Evolutionary conservation across 2,888 invertebrate genomes (phyloP).

Genomic region (Lymantria monacha): DNA sequence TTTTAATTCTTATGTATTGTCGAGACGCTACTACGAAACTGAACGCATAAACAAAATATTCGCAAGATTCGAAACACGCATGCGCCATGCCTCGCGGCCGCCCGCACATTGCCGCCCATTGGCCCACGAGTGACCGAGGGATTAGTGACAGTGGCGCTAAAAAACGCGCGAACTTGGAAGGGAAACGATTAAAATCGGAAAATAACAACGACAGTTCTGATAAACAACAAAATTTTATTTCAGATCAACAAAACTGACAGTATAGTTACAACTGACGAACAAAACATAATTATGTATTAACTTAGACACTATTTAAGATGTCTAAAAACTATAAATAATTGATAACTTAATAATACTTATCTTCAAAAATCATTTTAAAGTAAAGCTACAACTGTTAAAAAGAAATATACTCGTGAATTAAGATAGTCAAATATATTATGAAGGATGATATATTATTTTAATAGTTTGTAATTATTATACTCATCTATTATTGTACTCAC

Average conservation of each 20-base stretch:
- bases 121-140: background rate
- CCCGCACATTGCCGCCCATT: slow-evolving; percentile 23
- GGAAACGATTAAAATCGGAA: slow-evolving; percentile 1
- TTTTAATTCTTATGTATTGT: slow-evolving; percentile 3
- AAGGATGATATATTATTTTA: no score
- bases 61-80: slow-evolving; percentile 29
- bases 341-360: no score
- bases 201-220: background rate
- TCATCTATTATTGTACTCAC: no score
- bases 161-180: background rate
- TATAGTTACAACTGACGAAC: background rate
- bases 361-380: no score
- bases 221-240: slow-evolving; percentile 3
- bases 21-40: slow-evolving; percentile 9
- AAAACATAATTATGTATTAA: background rate
- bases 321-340: background rate
- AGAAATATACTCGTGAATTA: no score
- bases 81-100: slow-evolving; percentile 40
- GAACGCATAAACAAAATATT: slow-evolving; percentile 33
- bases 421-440: no score
- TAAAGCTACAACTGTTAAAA: no score
- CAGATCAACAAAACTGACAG: background rate
- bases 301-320: background rate
- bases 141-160: background rate
- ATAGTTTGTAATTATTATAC: no score